phyloP scores from a whole-genome alignment of 2,888 invertebrate genomes.

The Ephialtes manifestator region DNA sequence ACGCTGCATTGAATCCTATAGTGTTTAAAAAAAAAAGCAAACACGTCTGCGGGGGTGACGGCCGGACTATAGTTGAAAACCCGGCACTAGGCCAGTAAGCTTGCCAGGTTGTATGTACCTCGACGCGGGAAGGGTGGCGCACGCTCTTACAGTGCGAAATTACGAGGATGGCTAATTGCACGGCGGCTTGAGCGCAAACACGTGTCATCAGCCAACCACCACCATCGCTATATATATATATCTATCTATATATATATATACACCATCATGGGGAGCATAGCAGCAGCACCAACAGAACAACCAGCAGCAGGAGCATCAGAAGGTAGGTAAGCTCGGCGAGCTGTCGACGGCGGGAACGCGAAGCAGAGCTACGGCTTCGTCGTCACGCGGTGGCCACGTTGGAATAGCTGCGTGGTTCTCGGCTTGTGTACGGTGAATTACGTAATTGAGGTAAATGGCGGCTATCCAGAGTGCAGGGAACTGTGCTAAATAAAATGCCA shows the following conservation, averaged over 20 bases:
- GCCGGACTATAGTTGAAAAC: conserved; percentile 18
- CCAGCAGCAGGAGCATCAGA: conserved; percentile 1
- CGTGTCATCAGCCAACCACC: conserved; percentile 82
- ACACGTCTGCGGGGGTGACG: not conserved
- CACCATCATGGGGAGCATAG: conserved; percentile 22
- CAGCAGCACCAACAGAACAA: not conserved
- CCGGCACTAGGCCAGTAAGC: conserved; percentile 64
- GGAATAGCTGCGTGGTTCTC: conserved; percentile 75
- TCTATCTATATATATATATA: too few relatives aligned
- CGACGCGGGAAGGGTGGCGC: conserved; percentile 59
- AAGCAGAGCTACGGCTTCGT: conserved; percentile 50
- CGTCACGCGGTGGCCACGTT: conserved; percentile 64
- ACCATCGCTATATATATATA: conserved; percentile 35
- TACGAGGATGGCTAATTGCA: conserved; percentile 82
- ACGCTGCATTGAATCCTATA: not conserved
- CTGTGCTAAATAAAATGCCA: conserved; percentile 84
- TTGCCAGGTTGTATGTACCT: conserved; percentile 12
- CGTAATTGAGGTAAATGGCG: conserved; percentile 83
- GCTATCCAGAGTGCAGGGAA: conserved; percentile 82
- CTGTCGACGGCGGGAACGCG: conserved; percentile 65
- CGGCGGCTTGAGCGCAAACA: conserved; percentile 82
- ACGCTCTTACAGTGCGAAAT: conserved; percentile 79
- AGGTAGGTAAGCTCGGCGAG: conserved; percentile 23
- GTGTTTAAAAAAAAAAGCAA: not conserved
- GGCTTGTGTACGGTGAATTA: conserved; percentile 80